Evolutionary conservation across 2,113 vertebrate species (phyloP).

Genomic region (Caretta caretta): DNA sequence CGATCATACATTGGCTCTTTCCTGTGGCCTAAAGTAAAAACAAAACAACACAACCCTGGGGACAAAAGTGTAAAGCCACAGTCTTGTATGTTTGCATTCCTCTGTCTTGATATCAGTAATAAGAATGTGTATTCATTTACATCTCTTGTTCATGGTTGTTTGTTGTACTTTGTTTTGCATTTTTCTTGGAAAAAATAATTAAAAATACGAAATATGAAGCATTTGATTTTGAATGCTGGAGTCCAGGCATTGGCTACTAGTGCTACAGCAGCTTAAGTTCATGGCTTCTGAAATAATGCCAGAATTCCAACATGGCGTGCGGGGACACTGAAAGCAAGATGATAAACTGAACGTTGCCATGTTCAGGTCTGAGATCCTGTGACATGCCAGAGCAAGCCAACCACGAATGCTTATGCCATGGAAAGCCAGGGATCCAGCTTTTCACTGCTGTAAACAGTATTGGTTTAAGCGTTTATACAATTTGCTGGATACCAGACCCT

Average conservation of each 20-base stretch:
- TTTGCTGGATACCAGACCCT: neutral
- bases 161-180: conserved; percentile 13
- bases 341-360: neutral
- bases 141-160: conserved; percentile 10
- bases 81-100: conserved; percentile 45
- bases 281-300: neutral
- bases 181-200: neutral
- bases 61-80: conserved; percentile 28
- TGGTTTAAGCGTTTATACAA: rapidly evolving
- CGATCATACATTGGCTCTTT: conserved; percentile 28
- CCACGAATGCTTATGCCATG: neutral
- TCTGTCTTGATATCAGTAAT: conserved; percentile 33
- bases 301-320: neutral
- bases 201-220: neutral
- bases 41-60: neutral
- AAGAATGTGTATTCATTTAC: conserved; percentile 18
- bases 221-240: neutral
- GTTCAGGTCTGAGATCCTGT: neutral
- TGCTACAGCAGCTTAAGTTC: neutral
- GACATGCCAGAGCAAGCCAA: neutral
- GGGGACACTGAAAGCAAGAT: neutral
- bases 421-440: neutral
- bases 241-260: neutral
- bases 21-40: conserved; percentile 46
- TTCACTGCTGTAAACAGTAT: neutral